Base-by-base conservation (phyloP, 2,113 vertebrate species). In the Vanacampus margaritifer region DNA sequence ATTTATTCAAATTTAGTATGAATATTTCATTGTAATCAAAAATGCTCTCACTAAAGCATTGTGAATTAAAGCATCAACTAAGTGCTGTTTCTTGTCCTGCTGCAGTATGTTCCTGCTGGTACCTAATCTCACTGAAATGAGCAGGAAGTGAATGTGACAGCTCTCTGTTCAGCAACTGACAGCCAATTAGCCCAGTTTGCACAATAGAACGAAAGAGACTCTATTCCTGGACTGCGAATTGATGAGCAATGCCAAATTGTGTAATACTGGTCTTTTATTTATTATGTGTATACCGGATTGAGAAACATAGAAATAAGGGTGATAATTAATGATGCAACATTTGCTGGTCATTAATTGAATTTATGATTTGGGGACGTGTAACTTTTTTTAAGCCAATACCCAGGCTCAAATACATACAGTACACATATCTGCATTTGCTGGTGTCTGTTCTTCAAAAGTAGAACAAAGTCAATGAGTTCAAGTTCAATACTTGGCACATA, bases 171-270 rank as follows among this genome's bases (percentile, higher is more conserved):
- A 5, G 73, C 76, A 63, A 75, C 78, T 74, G 84, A 82, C 80
- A 81, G 74, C 69, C 78, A 79, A 84, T 86, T 84, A 84, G 74
- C 78, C 78, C 73, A 64, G 69, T 80, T 84, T 86, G 73, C 76
- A 71, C 65, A 64, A 9, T 36, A 63, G 78, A 80, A 79, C 78
- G 80, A 82, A 76, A 73, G 75, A 68, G 64, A 71, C 71, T 28
- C 71, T 74, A 82, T 72, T 79, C 76, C 75, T 61, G 68, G 74
- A 81, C 60, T 69, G 19, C 46, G 61, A 80, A 75, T 72, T 19
- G 19, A 68, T 16, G n/a, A 54, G 72, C 75, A 72, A 67, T 54
- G 70, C 78, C 78, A 79, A 58, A 53, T 26, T 71, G 73, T 76
- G 71, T 12, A 73, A 78, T 26, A 32, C 43, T 12, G 36, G 37